Evolutionary conservation across 2,888 invertebrate genomes (phyloP).

Genomic region (Ectemnius cavifrons): DNA sequence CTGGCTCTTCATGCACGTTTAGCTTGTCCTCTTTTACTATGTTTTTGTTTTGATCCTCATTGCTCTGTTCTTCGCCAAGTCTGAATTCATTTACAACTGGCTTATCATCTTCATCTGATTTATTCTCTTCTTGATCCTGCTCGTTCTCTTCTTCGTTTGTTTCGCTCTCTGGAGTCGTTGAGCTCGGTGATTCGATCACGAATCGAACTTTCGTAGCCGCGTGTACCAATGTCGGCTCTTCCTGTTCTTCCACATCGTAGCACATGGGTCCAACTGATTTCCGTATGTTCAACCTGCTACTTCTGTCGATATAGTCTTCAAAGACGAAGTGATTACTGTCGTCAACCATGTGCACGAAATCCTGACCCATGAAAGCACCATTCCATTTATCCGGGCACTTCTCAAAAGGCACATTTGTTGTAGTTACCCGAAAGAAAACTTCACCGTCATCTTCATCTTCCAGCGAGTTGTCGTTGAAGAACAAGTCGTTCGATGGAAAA

Average conservation of each 20-base stretch:
- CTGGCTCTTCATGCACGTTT: slow-evolving; percentile 19
- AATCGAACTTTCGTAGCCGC: slow-evolving; percentile 67
- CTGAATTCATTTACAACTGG: slow-evolving; percentile 5
- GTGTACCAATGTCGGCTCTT: slow-evolving; percentile 32
- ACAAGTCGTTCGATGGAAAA: slow-evolving; percentile 12
- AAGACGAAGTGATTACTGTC: slow-evolving; percentile 62
- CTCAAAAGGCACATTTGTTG: slow-evolving; percentile 72
- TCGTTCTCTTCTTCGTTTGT: slow-evolving; percentile 16
- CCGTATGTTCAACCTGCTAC: slow-evolving; percentile 50
- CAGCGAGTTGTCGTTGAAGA: slow-evolving; percentile 39
- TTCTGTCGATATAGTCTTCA: slow-evolving; percentile 71
- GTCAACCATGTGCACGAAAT: slow-evolving; percentile 30
- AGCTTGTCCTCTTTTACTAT: too few species aligned
- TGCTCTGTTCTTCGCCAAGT: too few species aligned
- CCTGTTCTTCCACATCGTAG: slow-evolving; percentile 35
- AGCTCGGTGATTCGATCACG: slow-evolving; percentile 65
- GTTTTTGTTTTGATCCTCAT: too few species aligned
- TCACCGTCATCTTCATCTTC: slow-evolving; percentile 53
- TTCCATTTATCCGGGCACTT: slow-evolving; percentile 64
- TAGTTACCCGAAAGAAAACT: slow-evolving; percentile 71
- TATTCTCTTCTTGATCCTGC: neutral
- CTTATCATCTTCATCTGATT: neutral
- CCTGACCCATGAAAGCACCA: slow-evolving; percentile 39
- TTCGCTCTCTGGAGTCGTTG: slow-evolving; percentile 54
- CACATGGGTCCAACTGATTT: slow-evolving; percentile 39